Percentiles rank a stretch among this genome's conserved stretches.
phyloP scores from a whole-genome alignment of 2,888 invertebrate genomes.

The Spodoptera picta region DNA sequence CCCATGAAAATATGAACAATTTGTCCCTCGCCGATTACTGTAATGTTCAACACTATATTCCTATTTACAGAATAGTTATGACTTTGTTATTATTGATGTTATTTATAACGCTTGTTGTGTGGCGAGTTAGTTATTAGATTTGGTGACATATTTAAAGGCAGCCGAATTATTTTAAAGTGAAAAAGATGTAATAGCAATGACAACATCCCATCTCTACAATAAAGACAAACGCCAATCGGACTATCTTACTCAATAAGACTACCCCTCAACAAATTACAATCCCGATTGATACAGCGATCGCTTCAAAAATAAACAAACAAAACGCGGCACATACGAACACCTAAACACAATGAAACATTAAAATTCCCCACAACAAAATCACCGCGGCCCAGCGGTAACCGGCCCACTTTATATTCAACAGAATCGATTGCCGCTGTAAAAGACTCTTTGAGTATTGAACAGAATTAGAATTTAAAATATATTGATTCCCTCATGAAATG shows the following conservation, averaged over 20 bases:
- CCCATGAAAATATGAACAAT: conserved; percentile 51
- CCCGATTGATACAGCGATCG: background rate
- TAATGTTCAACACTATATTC: conserved; percentile 28
- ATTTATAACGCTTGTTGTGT: conserved; percentile 6
- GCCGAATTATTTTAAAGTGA: too few species aligned
- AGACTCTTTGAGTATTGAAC: conserved; percentile 73
- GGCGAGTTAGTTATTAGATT: background rate
- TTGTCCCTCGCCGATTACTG: conserved; percentile 40
- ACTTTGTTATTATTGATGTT: conserved; percentile 8
- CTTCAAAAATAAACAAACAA: conserved; percentile 9
- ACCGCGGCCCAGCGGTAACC: conserved; percentile 55
- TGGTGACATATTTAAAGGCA: background rate
- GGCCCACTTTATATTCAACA: conserved; percentile 78
- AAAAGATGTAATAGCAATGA: too few species aligned
- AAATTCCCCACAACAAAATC: conserved; percentile 58
- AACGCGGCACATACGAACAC: conserved; percentile 22
- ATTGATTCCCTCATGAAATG: conserved; percentile 80
- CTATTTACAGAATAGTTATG: conserved; percentile 12
- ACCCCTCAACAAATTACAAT: background rate
- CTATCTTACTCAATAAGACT: too few species aligned
- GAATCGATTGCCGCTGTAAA: conserved; percentile 81
- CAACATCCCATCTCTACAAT: too few species aligned
- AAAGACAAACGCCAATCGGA: too few species aligned
- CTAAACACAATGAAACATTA: conserved; percentile 53
- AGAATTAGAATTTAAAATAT: conserved; percentile 86